These are phyloP conservation scores for Anadara kagoshimensis DNA, from an alignment of 1,140 invertebrate genomes.

Conservation along the genomic window DNA sequence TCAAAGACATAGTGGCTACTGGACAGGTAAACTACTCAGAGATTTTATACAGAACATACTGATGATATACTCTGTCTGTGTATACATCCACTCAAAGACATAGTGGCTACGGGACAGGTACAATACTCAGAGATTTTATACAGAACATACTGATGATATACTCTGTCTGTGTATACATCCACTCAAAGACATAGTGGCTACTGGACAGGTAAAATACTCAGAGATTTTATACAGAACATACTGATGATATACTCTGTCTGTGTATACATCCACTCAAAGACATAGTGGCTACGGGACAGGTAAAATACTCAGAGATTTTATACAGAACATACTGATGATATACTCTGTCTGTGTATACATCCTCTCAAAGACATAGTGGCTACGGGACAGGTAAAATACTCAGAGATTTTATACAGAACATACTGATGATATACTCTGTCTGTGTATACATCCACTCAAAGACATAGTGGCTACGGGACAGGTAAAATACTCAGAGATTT, in stretches of 20 bases:
- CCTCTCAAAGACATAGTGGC: slow-evolving; percentile 72
- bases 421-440: slow-evolving; percentile 74
- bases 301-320: slow-evolving; percentile 72
- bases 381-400: slow-evolving; percentile 68
- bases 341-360: slow-evolving; percentile 72
- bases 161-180: slow-evolving; percentile 73
- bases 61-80: slow-evolving; percentile 74
- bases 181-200: slow-evolving; percentile 71
- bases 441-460: slow-evolving; percentile 72
- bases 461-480: slow-evolving; percentile 73
- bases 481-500: slow-evolving; percentile 72
- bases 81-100: slow-evolving; percentile 72
- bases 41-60: slow-evolving; percentile 72
- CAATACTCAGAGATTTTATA: slow-evolving; percentile 71
- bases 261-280: slow-evolving; percentile 72
- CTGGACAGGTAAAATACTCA: slow-evolving; percentile 70
- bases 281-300: slow-evolving; percentile 70
- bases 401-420: slow-evolving; percentile 73
- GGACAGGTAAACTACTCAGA: slow-evolving; percentile 71
- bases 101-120: slow-evolving; percentile 72
- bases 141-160: slow-evolving; percentile 73
- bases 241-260: slow-evolving; percentile 74
- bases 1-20: slow-evolving; percentile 72
- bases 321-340: slow-evolving; percentile 73
- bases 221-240: slow-evolving; percentile 72